Percentiles rank a stretch among this genome's conserved stretches.
Conservation (phyloP, 2,888 invertebrate species). For the Drosophila bunnanda region DNA sequence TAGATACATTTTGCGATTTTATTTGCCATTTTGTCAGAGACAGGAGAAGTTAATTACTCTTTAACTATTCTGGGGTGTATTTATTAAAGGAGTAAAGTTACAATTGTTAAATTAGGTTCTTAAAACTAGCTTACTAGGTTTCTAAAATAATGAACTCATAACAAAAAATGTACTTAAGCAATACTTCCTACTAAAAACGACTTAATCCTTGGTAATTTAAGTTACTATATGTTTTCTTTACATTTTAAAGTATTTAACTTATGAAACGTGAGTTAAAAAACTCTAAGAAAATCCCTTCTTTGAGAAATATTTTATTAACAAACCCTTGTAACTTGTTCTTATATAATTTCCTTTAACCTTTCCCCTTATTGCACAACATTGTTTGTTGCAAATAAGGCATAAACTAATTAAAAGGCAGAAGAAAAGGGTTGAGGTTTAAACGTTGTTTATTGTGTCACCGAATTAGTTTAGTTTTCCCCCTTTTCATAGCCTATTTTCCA, state of each 20-base stretch:
- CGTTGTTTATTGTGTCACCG: slow-evolving; percentile 41
- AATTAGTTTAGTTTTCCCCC: slow-evolving; percentile 36
- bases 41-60: not conserved
- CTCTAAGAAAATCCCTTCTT: not conserved
- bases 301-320: too few species aligned
- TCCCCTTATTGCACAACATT: slow-evolving; percentile 6
- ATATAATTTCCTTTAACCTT: slow-evolving; percentile 11
- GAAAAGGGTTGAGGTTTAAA: slow-evolving; percentile 14
- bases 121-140: too few species aligned
- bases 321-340: slow-evolving; percentile 16
- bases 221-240: not conserved
- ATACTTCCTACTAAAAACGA: not conserved
- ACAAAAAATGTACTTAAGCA: not conserved
- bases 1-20: not conserved
- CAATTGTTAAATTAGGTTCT: not conserved
- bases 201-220: not conserved
- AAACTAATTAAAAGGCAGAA: slow-evolving; percentile 57
- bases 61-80: not conserved
- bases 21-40: not conserved
- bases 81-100: not conserved
- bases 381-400: slow-evolving; percentile 29
- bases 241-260: not conserved
- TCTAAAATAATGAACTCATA: not conserved
- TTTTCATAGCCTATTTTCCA: slow-evolving; percentile 7
- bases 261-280: not conserved